Percentiles rank a stretch among this genome's conserved stretches.
These are phyloP conservation scores for Dynastes maya DNA, from an alignment of 2,888 invertebrate species.

Conservation along the genomic window DNA sequence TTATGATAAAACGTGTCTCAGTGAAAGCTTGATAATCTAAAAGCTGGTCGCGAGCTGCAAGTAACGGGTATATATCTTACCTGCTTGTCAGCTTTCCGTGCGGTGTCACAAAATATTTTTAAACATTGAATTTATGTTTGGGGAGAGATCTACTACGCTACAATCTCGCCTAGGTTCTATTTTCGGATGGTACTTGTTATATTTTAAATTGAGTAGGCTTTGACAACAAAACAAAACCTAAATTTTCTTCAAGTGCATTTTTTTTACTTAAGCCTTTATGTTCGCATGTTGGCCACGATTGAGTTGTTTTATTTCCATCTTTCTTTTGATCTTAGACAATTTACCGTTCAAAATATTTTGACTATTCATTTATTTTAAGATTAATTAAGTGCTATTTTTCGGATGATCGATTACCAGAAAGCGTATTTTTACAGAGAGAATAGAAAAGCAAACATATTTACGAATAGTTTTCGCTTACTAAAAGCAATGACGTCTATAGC, in stretches of 20 bases:
- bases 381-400: conserved; percentile 22
- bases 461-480: neutral
- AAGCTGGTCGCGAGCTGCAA: conserved; percentile 7
- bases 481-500: neutral
- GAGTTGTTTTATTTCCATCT: too few species aligned
- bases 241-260: conserved; percentile 24
- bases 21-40: conserved; percentile 11
- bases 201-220: conserved; percentile 29
- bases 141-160: neutral
- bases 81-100: conserved; percentile 27
- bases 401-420: neutral
- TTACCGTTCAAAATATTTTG: conserved; percentile 36
- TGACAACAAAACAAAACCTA: conserved; percentile 37
- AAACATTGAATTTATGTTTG: conserved; percentile 34
- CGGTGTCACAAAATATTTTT: conserved; percentile 29
- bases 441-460: neutral
- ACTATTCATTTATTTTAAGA: conserved; percentile 18
- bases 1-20: conserved; percentile 8
- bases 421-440: neutral
- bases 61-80: conserved; percentile 20
- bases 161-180: conserved; percentile 12
- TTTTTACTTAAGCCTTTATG: neutral
- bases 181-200: conserved; percentile 25
- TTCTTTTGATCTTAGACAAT: conserved; percentile 19
- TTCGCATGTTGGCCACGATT: neutral